Conservation (phyloP, 30 jellyfish, hydroid and myxozoan species). For the Calvadosia cruxmelitensis region DNA sequence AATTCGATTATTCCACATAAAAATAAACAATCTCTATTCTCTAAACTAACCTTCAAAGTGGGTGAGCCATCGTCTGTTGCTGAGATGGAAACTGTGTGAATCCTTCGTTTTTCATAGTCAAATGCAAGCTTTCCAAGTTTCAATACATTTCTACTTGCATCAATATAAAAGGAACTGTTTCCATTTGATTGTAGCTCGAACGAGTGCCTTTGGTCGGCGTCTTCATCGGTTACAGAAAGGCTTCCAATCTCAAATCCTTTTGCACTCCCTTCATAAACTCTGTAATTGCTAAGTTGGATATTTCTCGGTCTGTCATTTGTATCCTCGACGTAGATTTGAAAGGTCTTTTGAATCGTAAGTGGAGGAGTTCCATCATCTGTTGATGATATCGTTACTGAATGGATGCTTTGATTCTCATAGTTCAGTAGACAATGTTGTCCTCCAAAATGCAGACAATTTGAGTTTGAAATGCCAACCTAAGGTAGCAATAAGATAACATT, state of each 20-base stretch:
- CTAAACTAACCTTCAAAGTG: constrained; percentile 19
- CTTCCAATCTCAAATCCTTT: constrained; percentile 50
- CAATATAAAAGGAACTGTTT: constrained; percentile 34
- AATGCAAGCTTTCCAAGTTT: constrained; percentile 28
- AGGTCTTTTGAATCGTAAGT: constrained; percentile 12
- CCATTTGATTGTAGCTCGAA: constrained; percentile 42
- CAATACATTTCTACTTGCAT: constrained; percentile 9
- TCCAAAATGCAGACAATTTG: constrained; percentile 45
- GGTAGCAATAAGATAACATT: not conserved
- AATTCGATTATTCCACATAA: too few relatives aligned
- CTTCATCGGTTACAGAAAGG: constrained; percentile 61
- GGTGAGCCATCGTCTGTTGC: constrained; percentile 78
- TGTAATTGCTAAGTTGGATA: constrained; percentile 35
- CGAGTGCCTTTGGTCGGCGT: constrained; percentile 31
- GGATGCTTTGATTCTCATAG: constrained; percentile 29
- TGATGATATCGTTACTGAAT: constrained; percentile 17
- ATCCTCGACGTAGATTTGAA: constrained; percentile 23
- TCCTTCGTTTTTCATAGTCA: constrained; percentile 44
- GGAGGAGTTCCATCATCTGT: constrained; percentile 62
- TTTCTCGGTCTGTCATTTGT: constrained; percentile 68
- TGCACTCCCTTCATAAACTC: constrained; percentile 47
- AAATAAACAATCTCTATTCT: too few relatives aligned
- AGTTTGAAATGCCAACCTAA: constrained; percentile 49
- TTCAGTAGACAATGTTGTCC: constrained; percentile 47
- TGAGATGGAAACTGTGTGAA: constrained; percentile 32